These are phyloP conservation scores for Myotis vivesi DNA, from an alignment of 2,797 vertebrate genomes.

Conservation along the genomic window DNA sequence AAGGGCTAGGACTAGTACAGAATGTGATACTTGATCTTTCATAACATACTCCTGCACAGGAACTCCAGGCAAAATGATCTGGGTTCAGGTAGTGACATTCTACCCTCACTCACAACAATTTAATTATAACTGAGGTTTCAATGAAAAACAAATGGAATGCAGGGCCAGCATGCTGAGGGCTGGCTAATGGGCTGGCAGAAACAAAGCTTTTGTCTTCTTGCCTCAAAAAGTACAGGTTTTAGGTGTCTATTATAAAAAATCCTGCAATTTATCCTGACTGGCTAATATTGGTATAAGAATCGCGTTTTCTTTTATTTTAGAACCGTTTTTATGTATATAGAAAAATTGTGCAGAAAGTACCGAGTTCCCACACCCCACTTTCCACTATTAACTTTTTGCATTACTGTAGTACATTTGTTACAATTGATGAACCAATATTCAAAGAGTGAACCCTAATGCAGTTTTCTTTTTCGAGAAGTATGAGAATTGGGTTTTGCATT, in stretches of 20 bases:
- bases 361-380: not conserved
- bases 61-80: slow-evolving; percentile 51
- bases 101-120: not conserved
- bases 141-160: slow-evolving; percentile 42
- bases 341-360: not conserved
- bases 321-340: not conserved
- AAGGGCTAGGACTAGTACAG: not conserved
- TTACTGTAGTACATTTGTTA: not conserved
- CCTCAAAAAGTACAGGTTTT: slow-evolving; percentile 3
- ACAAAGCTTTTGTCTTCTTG: not conserved
- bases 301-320: not conserved
- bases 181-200: not conserved
- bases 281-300: slow-evolving; percentile 7
- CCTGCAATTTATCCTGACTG: slow-evolving; percentile 11
- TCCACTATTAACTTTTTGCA: not conserved
- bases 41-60: not conserved
- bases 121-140: slow-evolving; percentile 45
- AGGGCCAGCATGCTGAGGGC: not conserved
- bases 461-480: slow-evolving; percentile 17
- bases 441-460: not conserved
- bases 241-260: slow-evolving; percentile 52
- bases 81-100: not conserved
- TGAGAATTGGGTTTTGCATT: not conserved
- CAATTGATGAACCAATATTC: not conserved
- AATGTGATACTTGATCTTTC: not conserved